These are phyloP conservation scores for Ichneumoninae sp. DNA, from an alignment of 2,888 invertebrate species.

Conservation along the genomic window DNA sequence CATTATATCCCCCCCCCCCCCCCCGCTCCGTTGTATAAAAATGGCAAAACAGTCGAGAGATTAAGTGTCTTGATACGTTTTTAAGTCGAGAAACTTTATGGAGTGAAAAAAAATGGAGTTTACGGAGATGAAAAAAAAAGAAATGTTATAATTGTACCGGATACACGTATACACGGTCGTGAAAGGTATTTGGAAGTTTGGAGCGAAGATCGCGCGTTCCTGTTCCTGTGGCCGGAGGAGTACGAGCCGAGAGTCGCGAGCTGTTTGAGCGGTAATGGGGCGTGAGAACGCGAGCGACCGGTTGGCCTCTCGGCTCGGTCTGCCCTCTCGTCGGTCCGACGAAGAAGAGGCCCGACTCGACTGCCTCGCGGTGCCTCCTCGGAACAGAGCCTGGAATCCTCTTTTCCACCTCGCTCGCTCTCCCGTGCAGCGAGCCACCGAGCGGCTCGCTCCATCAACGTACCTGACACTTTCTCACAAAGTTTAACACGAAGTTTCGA, in stretches of 20 bases:
- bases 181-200: conserved; percentile 60
- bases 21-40: neutral
- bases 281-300: conserved; percentile 80
- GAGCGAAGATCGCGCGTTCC: conserved; percentile 58
- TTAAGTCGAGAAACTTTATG: neutral
- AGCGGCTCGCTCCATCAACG: conserved; percentile 73
- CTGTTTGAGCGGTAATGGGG: conserved; percentile 71
- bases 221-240: conserved; percentile 38
- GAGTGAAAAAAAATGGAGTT: conserved; percentile 10
- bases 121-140: conserved; percentile 8
- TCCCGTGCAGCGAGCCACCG: conserved; percentile 9
- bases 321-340: conserved; percentile 72
- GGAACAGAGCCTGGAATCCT: conserved; percentile 39
- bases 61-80: neutral
- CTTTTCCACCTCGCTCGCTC: conserved; percentile 42
- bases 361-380: conserved; percentile 51
- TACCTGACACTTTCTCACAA: conserved; percentile 79
- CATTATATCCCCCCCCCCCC: neutral
- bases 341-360: conserved; percentile 46
- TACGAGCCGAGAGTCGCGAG: conserved; percentile 57
- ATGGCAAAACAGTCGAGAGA: neutral
- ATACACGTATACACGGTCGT: conserved; percentile 38
- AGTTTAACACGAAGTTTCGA: conserved; percentile 74
- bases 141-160: conserved; percentile 56
- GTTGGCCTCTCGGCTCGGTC: conserved; percentile 72